Percentiles rank a stretch among this genome's conserved stretches.
These are phyloP conservation scores for Conopomorpha cramerella DNA, from an alignment of 1,140 invertebrate genomes.

Conservation along the genomic window DNA sequence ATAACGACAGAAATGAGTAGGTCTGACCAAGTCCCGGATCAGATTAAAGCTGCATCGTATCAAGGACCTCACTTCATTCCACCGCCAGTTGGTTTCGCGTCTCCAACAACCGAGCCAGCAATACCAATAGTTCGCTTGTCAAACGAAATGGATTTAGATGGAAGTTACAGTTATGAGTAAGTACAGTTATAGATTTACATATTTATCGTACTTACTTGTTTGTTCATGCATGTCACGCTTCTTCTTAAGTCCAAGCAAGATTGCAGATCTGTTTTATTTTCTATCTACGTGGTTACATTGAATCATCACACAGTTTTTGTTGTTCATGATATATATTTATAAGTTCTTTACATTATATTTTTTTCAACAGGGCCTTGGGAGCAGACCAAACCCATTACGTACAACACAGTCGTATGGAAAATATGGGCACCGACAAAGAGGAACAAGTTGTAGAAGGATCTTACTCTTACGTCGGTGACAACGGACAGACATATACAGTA, in stretches of 20 bases:
- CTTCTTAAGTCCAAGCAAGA: too few species aligned
- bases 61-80: conserved; percentile 21
- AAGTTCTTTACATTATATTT: conserved; percentile 7
- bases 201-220: too few species aligned
- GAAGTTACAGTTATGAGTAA: conserved; percentile 60
- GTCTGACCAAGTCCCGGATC: conserved; percentile 22
- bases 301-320: too few species aligned
- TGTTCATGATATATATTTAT: too few species aligned
- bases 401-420: conserved; percentile 60
- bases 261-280: too few species aligned
- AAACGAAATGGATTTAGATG: conserved; percentile 58
- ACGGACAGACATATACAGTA: conserved; percentile 60
- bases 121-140: conserved; percentile 52
- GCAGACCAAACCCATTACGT: conserved; percentile 58
- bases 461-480: conserved; percentile 65
- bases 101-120: conserved; percentile 43
- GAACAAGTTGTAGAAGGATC: conserved; percentile 64
- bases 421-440: conserved; percentile 57
- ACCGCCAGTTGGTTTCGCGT: conserved; percentile 20
- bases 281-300: too few species aligned
- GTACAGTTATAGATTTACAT: conserved; percentile 10
- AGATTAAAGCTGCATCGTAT: conserved; percentile 24
- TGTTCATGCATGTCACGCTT: too few species aligned
- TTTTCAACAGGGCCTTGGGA: conserved; percentile 41
- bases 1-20: conserved; percentile 24